phyloP scores from a whole-genome alignment of 2,797 vertebrate genomes.

The Mormyrus hasselquistii region DNA sequence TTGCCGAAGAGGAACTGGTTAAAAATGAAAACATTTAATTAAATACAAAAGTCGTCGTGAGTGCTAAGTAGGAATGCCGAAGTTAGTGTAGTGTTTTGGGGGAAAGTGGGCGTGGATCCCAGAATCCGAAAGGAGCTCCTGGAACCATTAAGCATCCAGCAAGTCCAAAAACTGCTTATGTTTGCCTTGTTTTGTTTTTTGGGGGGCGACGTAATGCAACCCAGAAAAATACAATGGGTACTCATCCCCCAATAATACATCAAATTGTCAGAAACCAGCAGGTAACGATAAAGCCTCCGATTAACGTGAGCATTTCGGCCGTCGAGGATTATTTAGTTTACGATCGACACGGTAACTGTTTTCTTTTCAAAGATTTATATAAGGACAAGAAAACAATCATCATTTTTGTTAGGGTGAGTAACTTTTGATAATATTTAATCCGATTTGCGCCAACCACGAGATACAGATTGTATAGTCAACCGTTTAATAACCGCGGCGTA shows the following conservation, averaged over 20 bases:
- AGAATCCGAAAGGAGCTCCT: constrained; percentile 1
- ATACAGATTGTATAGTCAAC: neutral
- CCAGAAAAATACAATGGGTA: constrained; percentile 49
- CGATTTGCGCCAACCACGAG: neutral
- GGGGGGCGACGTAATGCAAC: constrained; percentile 23
- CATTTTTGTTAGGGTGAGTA: constrained; percentile 82
- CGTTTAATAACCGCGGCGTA: too few species aligned
- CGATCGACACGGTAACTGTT: constrained; percentile 56
- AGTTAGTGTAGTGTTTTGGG: neutral
- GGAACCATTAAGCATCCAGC: constrained; percentile 25
- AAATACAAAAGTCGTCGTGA: neutral
- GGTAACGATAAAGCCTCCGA: neutral
- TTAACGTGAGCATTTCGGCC: constrained; percentile 40
- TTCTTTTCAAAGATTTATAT: constrained; percentile 67
- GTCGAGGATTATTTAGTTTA: constrained; percentile 62
- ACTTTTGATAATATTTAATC: neutral
- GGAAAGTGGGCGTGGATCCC: constrained; percentile 47
- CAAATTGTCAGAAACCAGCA: constrained; percentile 53
- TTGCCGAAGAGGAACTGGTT: neutral
- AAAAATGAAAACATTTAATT: neutral
- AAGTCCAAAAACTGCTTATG: constrained; percentile 52
- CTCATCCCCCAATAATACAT: constrained; percentile 56
- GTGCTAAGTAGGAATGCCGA: neutral
- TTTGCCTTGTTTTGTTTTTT: constrained; percentile 17
- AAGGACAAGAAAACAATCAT: constrained; percentile 68